Evolutionary conservation across 2,113 vertebrate genomes (phyloP).

Genomic region (Lampris megalopsis): DNA sequence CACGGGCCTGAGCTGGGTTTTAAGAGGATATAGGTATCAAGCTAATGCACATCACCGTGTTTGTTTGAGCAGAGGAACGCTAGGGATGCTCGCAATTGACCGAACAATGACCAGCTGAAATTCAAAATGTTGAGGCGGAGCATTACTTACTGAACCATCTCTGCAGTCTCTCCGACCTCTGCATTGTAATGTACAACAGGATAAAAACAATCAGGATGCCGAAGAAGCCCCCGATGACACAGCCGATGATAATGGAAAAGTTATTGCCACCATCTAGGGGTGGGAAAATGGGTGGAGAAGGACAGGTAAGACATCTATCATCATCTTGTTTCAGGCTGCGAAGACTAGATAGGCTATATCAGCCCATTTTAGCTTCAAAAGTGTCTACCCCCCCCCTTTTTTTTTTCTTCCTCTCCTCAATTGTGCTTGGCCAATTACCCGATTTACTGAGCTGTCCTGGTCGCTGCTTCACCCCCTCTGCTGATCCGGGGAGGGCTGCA

Average conservation of each 20-base stretch:
- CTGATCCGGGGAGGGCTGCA: too few relatives aligned
- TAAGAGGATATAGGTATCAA: neutral
- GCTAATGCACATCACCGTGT: neutral
- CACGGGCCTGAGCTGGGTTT: neutral
- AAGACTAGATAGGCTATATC: too few relatives aligned
- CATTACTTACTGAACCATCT: slow-evolving; percentile 73
- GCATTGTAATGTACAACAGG: slow-evolving; percentile 50
- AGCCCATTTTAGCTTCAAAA: too few relatives aligned
- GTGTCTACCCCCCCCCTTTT: too few relatives aligned
- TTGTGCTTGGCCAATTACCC: too few relatives aligned
- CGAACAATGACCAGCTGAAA: neutral
- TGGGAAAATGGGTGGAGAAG: neutral
- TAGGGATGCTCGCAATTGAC: neutral
- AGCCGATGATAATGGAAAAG: slow-evolving; percentile 64
- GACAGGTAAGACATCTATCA: neutral
- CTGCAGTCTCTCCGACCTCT: slow-evolving; percentile 68
- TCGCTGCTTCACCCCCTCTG: too few relatives aligned
- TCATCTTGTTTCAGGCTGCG: too few relatives aligned
- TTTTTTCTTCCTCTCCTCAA: too few relatives aligned
- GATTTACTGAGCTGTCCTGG: too few relatives aligned
- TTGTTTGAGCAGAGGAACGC: too few relatives aligned
- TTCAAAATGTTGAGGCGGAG: neutral
- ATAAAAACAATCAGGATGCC: slow-evolving; percentile 61
- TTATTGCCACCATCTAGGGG: slow-evolving; percentile 54
- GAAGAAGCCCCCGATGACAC: slow-evolving; percentile 76